Base-by-base conservation (phyloP, 1,140 invertebrate genomes). In the Drosophila pandora region DNA sequence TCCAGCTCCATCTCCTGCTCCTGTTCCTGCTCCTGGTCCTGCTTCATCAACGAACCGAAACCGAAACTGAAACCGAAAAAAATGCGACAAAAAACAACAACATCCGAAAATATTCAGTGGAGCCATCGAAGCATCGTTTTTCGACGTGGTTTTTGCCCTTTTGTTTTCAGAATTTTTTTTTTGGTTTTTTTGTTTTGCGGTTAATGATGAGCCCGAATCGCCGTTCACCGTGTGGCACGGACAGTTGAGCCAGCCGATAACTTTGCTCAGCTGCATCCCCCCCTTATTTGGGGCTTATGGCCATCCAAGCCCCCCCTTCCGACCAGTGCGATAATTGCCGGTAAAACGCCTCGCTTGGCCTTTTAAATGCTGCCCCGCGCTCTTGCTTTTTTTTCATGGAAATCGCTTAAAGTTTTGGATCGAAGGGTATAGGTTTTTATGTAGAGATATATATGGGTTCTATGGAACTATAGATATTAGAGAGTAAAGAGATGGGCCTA, bases 281-380 rank as follows among this genome's bases (percentile, higher is more conserved):
- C 17, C 6, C 22, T 22, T 21, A 7, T 4, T 21, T 43, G 41
- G n/a, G 30, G 30, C 13, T 34, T 13, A 6, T 37, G 4, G 17
- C 17, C 17, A 17, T 17, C 17, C 25, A n/a, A n/a, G n/a, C n/a
- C n/a, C 12, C 41, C 55, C 39, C 56, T 34, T 39, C 45, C 47
- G 43, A 63, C 55, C 78, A 82, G 78, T 61, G 82, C 83, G 83
- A 87, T 87, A 87, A 87, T 87, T 87, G 83, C 84, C 84, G 83
- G 83, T 87, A 87, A 87, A 87, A 87, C 83, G 83, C 83, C 83
- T 87, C 83, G 79, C 83, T 87, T 87, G 83, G 79, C 67, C 84
- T 88, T 83, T 87, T 89, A 87, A 87, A 87, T 87, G 83, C 84
- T 83, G 79, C 53, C 60, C 79, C 79, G 74, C 58, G 73, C 72